Evolutionary conservation across 2,888 invertebrate species (phyloP).

Genomic region (Imbricaverruca yamaguchii): DNA sequence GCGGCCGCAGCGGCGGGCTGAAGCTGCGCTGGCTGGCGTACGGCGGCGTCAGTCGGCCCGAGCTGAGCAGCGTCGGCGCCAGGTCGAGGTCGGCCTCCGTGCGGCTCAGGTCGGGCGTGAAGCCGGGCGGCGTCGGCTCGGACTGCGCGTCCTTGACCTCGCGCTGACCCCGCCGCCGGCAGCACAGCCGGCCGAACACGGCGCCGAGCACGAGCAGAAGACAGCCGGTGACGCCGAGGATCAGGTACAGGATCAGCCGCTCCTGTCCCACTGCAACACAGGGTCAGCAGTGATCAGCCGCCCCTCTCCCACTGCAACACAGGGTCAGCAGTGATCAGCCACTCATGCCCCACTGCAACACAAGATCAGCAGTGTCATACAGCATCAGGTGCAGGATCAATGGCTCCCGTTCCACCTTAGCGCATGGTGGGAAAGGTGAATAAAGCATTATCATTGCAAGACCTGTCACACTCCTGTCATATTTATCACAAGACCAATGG

Average conservation of each 20-base stretch:
- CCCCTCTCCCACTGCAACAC: not conserved
- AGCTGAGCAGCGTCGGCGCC: not conserved
- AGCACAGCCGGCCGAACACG: not conserved
- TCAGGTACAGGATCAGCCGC: slow-evolving; percentile 73
- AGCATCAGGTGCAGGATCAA: not conserved
- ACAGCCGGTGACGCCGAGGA: slow-evolving; percentile 49
- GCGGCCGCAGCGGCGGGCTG: not conserved
- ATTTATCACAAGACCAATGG: too few species aligned
- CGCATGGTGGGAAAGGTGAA: not conserved
- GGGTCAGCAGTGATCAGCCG: slow-evolving; percentile 25
- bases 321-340: not conserved
- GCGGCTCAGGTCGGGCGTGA: not conserved
- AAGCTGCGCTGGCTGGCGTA: not conserved
- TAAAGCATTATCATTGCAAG: not conserved
- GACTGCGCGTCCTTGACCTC: not conserved
- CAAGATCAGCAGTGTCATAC: not conserved
- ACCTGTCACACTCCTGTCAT: too few species aligned
- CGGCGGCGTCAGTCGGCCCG: not conserved
- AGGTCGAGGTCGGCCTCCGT: not conserved
- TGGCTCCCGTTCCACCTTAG: not conserved
- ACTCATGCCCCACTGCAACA: too few species aligned
- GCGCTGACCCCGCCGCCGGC: not conserved
- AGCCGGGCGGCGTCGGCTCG: not conserved
- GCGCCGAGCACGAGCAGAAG: not conserved
- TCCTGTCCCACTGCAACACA: slow-evolving; percentile 59